These are phyloP conservation scores for Prinia subflava DNA, from an alignment of 2,113 vertebrate species.

Conservation along the genomic window DNA sequence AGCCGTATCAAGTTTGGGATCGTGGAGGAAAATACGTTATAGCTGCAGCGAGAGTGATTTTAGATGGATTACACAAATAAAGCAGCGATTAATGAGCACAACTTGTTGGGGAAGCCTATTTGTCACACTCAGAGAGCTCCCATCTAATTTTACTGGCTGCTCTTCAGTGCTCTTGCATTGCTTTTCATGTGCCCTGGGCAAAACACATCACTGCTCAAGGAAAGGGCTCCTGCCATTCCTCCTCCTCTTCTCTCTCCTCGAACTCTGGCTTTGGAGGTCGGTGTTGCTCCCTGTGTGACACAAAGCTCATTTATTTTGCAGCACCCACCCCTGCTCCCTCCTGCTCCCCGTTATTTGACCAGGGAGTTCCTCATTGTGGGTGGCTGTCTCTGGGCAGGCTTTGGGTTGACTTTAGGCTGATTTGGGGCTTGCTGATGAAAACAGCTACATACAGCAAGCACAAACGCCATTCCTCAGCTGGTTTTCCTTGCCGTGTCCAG, in stretches of 20 bases:
- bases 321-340: neutral
- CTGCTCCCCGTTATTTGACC: neutral
- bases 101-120: constrained; percentile 47
- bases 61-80: constrained; percentile 61
- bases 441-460: neutral
- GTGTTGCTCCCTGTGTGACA: neutral
- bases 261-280: accelerated
- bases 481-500: neutral
- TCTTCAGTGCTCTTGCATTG: constrained; percentile 33
- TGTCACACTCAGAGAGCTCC: constrained; percentile 50
- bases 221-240: neutral
- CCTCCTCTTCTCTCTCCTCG: neutral
- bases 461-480: neutral
- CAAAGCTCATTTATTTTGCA: neutral
- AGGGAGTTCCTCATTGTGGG: neutral
- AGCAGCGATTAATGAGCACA: constrained; percentile 58
- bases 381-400: neutral
- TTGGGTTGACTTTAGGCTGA: neutral
- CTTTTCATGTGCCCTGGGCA: constrained; percentile 48
- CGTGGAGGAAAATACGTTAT: neutral
- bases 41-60: constrained; percentile 9
- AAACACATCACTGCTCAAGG: constrained; percentile 43
- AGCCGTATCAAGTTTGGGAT: neutral
- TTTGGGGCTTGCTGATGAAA: neutral
- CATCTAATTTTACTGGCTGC: constrained; percentile 46